A percentile compares a stretch with the other conserved stretches of the same genome.
These are phyloP conservation scores for Eubasilissa regina DNA, from an alignment of 1,140 invertebrate genomes.

Conservation along the genomic window DNA sequence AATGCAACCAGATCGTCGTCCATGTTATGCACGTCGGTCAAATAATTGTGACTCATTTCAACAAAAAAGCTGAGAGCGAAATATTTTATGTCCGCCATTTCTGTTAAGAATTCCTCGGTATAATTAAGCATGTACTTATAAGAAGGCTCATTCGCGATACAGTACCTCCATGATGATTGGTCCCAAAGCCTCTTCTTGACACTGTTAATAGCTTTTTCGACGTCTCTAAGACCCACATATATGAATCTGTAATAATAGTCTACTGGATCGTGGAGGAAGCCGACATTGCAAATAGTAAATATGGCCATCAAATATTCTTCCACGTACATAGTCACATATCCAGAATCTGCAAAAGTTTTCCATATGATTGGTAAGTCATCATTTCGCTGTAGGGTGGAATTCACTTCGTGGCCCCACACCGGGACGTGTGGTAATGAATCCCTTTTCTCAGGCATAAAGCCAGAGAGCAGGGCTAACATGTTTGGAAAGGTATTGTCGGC, in stretches of 20 bases:
- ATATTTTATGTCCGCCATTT: constrained; percentile 56
- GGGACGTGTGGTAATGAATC: constrained; percentile 52
- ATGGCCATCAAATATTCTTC: constrained; percentile 56
- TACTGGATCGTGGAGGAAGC: constrained; percentile 53
- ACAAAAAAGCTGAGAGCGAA: constrained; percentile 58
- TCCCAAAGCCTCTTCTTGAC: constrained; percentile 54
- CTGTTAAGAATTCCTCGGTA: constrained; percentile 56
- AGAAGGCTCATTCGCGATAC: constrained; percentile 54
- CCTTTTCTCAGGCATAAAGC: constrained; percentile 62
- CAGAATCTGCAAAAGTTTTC: constrained; percentile 75
- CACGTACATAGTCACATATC: constrained; percentile 73
- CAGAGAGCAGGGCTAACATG: constrained; percentile 75
- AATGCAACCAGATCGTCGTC: constrained; percentile 69
- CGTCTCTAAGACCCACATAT: constrained; percentile 49
- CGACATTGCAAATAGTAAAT: constrained; percentile 52
- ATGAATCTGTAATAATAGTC: constrained; percentile 56
- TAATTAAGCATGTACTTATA: constrained; percentile 58
- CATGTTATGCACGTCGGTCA: constrained; percentile 58
- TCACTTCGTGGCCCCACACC: constrained; percentile 59
- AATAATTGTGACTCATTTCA: constrained; percentile 58
- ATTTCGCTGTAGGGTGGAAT: constrained; percentile 68
- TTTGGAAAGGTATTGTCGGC: constrained; percentile 82
- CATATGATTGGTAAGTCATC: constrained; percentile 80
- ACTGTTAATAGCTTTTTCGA: constrained; percentile 31
- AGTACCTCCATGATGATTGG: constrained; percentile 53